Evolutionary conservation across 1,140 invertebrate genomes (phyloP), one percentile per base, ranked within the genome.

Genomic region (Battus philenor): DNA sequence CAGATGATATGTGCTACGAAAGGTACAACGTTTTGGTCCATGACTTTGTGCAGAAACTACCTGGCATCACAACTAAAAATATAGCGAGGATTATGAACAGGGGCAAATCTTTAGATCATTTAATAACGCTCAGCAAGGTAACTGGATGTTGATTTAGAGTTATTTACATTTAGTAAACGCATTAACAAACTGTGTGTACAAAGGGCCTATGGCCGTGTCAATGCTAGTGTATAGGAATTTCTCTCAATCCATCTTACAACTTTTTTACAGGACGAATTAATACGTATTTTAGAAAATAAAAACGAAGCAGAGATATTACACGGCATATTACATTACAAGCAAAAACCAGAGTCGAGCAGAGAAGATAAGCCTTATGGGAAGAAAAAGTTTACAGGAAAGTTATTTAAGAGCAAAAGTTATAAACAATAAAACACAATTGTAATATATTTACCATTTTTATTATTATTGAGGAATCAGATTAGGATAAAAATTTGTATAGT

Each of bases 41-140:
- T 85, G 96, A 98, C 87, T 95, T 99, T 73, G 81, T 98, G 11
- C 88, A 93, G 6, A 96, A 96, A 80, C 87, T 99, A 59, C 97
- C 97, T 0, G 97, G 97, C 2, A 89, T 98, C 2, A 93, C 92
- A 59, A 92, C 93, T 0, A 96, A 95, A 82, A 98, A 98, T 81
- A 89, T 97, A 3, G 88, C 91, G 39, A 59, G 75, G 0, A 84
- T 98, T 44, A 87, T 98, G 84, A 93, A 94, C 51, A 92, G 92
- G 71, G 93, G 95, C 1, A 76, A 90, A 50, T 93, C 92, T 18
- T 80, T 99, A 36, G 90, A 91, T 60, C 77, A 93, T 68, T 70
- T 94, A 17, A 75, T 91, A 30, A 86, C 87, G 34, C 70, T 90
- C 34, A 86, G 73, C 20, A 73, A 90, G 75, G 90, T 90, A 82